Conservation (phyloP, 2,888 invertebrate species). For the Steinernema carpocapsae region DNA sequence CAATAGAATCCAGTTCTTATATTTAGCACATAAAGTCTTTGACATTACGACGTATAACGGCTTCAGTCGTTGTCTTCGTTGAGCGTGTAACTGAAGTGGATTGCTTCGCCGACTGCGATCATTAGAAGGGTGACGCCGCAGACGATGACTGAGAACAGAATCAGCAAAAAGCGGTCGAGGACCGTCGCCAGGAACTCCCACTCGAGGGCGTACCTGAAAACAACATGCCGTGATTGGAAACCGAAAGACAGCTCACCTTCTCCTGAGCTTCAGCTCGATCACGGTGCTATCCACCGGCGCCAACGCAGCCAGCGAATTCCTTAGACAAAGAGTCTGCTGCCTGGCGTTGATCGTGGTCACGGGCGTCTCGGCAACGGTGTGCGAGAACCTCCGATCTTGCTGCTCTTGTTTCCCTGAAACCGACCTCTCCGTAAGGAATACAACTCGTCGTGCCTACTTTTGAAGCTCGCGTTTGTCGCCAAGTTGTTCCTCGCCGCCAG, state of each 20-base stretch:
- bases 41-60: not conserved
- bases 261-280: slow-evolving; percentile 17
- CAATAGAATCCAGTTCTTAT: too few relatives aligned
- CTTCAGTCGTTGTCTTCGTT: slow-evolving; percentile 38
- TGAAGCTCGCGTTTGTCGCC: slow-evolving; percentile 50
- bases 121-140: slow-evolving; percentile 64
- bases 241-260: not conserved
- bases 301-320: slow-evolving; percentile 24
- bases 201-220: slow-evolving; percentile 59
- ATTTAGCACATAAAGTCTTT: too few relatives aligned
- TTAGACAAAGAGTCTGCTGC: not conserved
- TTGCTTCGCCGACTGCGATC: slow-evolving; percentile 66
- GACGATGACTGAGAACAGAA: slow-evolving; percentile 61
- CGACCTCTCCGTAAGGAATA: not conserved
- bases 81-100: slow-evolving; percentile 63
- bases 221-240: too few relatives aligned
- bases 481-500: slow-evolving; percentile 55
- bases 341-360: not conserved
- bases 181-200: slow-evolving; percentile 65
- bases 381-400: not conserved
- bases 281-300: slow-evolving; percentile 16
- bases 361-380: not conserved
- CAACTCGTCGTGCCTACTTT: slow-evolving; percentile 40
- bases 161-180: slow-evolving; percentile 59
- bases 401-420: slow-evolving; percentile 22